A percentile compares a stretch with the other conserved stretches of the same genome.
phyloP scores from a whole-genome alignment of 1,140 invertebrate species.

The Drosophila littoralis region DNA sequence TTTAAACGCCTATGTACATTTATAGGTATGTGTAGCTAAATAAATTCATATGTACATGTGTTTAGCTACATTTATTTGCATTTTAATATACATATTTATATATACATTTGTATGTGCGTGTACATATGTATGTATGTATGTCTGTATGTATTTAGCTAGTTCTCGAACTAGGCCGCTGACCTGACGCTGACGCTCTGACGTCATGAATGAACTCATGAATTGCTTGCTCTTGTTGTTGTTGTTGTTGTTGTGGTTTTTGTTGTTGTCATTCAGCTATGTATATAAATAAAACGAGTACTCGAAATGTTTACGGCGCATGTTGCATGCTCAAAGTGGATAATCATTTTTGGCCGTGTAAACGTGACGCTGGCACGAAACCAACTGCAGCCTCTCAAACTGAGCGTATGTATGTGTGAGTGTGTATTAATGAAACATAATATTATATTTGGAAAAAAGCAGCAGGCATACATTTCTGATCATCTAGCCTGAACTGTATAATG shows the following conservation, averaged over 20 bases:
- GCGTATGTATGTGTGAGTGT: background rate
- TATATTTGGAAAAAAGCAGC: constrained; percentile 13
- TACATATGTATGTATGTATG: constrained; percentile 17
- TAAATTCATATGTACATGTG: constrained; percentile 17
- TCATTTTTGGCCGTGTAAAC: constrained; percentile 28
- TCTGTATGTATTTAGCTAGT: constrained; percentile 4
- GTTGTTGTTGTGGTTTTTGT: constrained; percentile 3
- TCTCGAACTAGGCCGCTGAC: constrained; percentile 83
- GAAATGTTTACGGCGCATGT: constrained; percentile 38
- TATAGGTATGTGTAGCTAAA: constrained; percentile 2
- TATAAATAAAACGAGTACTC: constrained; percentile 48
- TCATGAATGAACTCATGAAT: constrained; percentile 83
- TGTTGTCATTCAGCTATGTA: constrained; percentile 24
- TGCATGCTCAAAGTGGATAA: constrained; percentile 47
- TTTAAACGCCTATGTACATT: background rate
- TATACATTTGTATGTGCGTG: constrained; percentile 3
- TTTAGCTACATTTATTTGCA: constrained; percentile 1
- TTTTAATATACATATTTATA: constrained; percentile 9
- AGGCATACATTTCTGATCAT: background rate
- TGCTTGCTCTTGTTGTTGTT: constrained; percentile 22
- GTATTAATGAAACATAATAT: constrained; percentile 28
- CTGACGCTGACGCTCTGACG: constrained; percentile 76
- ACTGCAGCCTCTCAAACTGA: constrained; percentile 13
- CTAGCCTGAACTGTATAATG: background rate
- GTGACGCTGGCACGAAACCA: constrained; percentile 31